Evolutionary conservation across 2,113 vertebrate species (phyloP).

Genomic region (Trogon surrucura): DNA sequence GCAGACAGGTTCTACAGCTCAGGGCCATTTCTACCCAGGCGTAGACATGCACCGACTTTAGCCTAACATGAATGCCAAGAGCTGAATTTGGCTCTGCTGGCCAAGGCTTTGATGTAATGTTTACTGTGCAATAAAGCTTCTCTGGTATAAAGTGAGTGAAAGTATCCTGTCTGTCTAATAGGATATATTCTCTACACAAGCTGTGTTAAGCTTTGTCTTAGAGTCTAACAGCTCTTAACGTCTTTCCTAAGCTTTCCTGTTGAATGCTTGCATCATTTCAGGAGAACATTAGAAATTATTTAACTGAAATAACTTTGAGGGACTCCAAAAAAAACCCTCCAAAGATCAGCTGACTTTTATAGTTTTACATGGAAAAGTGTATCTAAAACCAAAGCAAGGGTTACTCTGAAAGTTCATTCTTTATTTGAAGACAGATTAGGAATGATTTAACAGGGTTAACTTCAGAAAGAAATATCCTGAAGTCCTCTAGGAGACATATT

Average conservation of each 20-base stretch:
- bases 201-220: not conserved
- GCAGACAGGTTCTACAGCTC: not conserved
- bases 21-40: not conserved
- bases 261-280: conserved; percentile 10
- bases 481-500: conserved; percentile 61
- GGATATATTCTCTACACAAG: not conserved
- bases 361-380: not conserved
- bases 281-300: conserved; percentile 2
- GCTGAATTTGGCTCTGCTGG: not conserved
- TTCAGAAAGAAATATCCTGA: conserved; percentile 46
- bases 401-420: conserved; percentile 33
- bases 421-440: conserved; percentile 47
- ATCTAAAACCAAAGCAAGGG: conserved; percentile 38
- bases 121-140: not conserved
- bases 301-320: conserved; percentile 5
- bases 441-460: conserved; percentile 68
- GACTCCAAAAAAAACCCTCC: not conserved
- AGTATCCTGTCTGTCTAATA: not conserved
- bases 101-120: not conserved
- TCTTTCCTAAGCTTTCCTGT: not conserved
- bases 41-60: not conserved
- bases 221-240: not conserved
- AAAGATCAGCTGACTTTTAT: not conserved
- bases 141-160: not conserved
- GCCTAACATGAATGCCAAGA: not conserved